These are phyloP conservation scores for Aegotheles bennettii DNA, from an alignment of 2,113 vertebrate species.

Conservation along the genomic window DNA sequence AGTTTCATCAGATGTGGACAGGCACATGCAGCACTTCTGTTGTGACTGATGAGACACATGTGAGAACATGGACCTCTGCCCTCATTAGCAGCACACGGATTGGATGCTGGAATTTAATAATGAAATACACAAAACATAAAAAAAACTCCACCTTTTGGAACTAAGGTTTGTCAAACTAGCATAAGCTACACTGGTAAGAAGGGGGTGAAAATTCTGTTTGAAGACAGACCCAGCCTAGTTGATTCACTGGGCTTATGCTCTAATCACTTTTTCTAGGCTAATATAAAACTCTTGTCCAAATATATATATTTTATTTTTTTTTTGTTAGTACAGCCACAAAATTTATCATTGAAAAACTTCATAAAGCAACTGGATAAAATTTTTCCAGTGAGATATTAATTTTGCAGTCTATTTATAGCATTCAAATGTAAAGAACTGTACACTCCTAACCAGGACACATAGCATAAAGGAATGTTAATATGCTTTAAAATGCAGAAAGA, in stretches of 20 bases:
- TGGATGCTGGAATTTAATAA: constrained; percentile 77
- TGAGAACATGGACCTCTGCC: constrained; percentile 94
- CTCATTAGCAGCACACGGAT: constrained; percentile 88
- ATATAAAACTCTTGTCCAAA: background rate
- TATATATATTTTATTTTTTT: no score
- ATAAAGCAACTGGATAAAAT: background rate
- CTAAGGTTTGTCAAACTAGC: background rate
- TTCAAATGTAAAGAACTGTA: background rate
- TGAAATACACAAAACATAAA: background rate
- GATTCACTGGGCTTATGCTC: background rate
- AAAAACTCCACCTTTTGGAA: background rate
- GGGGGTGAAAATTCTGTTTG: background rate
- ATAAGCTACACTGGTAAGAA: background rate
- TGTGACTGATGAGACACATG: constrained; percentile 95
- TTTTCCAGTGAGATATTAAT: background rate
- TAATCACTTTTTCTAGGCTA: background rate
- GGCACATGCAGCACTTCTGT: constrained; percentile 87
- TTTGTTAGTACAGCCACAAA: background rate
- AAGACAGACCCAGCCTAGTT: background rate
- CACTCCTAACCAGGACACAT: background rate
- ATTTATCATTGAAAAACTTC: background rate
- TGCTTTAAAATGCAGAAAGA: background rate
- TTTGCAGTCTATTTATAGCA: background rate
- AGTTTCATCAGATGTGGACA: constrained; percentile 98
- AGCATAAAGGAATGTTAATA: background rate